These are phyloP conservation scores for Sebastes oblongus DNA, from an alignment of 2,797 vertebrate species.

Conservation along the genomic window DNA sequence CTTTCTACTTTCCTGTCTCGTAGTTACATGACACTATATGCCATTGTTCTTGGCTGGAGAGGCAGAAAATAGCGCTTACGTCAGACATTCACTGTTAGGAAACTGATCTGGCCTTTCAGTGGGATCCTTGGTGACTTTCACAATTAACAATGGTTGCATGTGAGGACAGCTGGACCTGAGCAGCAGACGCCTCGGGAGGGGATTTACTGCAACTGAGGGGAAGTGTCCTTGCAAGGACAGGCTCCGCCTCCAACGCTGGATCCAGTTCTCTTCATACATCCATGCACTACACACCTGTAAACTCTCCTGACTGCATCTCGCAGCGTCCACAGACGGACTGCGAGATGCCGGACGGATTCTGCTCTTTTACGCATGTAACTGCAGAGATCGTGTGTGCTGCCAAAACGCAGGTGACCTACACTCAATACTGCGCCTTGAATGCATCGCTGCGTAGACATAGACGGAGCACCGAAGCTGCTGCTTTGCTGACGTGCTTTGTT, in stretches of 20 bases:
- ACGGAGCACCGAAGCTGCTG: neutral
- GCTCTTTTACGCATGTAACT: neutral
- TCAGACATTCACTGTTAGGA: conserved; percentile 34
- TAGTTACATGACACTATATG: neutral
- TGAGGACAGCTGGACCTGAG: conserved; percentile 32
- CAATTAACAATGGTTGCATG: conserved; percentile 46
- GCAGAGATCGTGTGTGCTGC: neutral
- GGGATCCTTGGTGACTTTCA: conserved; percentile 28
- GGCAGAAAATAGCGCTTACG: conserved; percentile 38
- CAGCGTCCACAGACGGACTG: too few species aligned
- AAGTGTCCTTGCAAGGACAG: too few species aligned
- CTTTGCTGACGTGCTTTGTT: neutral
- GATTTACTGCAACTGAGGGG: conserved; percentile 15
- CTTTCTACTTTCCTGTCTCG: conserved; percentile 9
- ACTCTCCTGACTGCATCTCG: too few species aligned
- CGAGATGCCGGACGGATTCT: too few species aligned
- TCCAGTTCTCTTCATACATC: too few species aligned
- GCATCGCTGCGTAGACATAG: neutral
- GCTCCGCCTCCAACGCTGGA: too few species aligned
- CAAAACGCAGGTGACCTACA: neutral
- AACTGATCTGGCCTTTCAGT: conserved; percentile 15
- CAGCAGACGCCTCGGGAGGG: conserved; percentile 20
- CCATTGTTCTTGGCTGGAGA: conserved; percentile 43
- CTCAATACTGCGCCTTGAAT: neutral
- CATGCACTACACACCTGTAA: too few species aligned